Percentiles rank a stretch among this genome's conserved stretches.
Conservation (phyloP, 2,888 invertebrate species). For the Altica lythri region DNA sequence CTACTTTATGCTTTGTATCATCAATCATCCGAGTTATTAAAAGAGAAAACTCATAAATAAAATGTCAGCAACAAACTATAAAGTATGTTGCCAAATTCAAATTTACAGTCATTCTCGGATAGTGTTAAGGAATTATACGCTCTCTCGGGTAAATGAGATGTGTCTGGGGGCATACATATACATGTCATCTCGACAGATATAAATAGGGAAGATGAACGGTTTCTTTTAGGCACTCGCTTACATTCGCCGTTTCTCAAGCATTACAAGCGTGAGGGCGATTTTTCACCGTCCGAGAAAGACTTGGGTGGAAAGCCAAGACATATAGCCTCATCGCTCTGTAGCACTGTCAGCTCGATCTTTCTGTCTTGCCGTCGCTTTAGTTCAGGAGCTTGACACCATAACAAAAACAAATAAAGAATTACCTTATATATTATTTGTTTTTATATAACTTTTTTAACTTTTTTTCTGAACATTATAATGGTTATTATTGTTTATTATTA, state of each 20-base stretch:
- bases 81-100: conserved; percentile 51
- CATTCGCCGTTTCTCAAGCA: conserved; percentile 33
- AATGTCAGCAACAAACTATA: conserved; percentile 45
- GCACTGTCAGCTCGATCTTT: conserved; percentile 55
- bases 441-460: too few species aligned
- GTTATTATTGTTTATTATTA: too few species aligned
- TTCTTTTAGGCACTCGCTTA: conserved; percentile 36
- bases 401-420: too few species aligned
- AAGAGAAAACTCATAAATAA: conserved; percentile 21
- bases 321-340: conserved; percentile 57
- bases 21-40: conserved; percentile 15
- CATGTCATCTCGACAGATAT: conserved; percentile 55
- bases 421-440: too few species aligned
- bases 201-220: conserved; percentile 56
- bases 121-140: conserved; percentile 62
- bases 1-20: background rate
- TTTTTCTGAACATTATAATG: too few species aligned
- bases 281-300: conserved; percentile 51
- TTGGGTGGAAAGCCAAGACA: conserved; percentile 47
- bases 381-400: too few species aligned
- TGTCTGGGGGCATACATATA: conserved; percentile 57
- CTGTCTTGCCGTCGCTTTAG: conserved; percentile 54
- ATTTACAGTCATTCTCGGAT: conserved; percentile 56
- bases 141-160: conserved; percentile 42
- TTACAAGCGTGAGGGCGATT: conserved; percentile 53